Conservation (phyloP, 2,797 vertebrate genomes). For the Pampus argenteus region DNA sequence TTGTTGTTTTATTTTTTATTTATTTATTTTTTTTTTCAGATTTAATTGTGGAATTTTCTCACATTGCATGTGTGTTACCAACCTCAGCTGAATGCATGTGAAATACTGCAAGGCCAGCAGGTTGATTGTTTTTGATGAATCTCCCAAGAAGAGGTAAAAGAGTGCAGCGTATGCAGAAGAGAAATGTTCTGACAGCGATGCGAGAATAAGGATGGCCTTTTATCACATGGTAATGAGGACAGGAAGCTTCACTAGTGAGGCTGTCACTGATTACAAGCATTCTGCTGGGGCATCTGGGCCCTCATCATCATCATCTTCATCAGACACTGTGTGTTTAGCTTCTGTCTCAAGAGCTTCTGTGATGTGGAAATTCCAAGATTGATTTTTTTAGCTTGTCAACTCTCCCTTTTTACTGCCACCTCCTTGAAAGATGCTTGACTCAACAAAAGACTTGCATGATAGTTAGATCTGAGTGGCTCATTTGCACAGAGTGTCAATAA, state of each 20-base stretch:
- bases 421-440: conserved; percentile 62
- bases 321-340: conserved; percentile 35
- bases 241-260: conserved; percentile 24
- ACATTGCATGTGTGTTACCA: background rate
- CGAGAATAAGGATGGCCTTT: conserved; percentile 55
- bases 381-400: conserved; percentile 65
- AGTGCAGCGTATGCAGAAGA: conserved; percentile 34
- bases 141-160: conserved; percentile 12
- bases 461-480: conserved; percentile 47
- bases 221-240: conserved; percentile 26
- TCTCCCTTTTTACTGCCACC: conserved; percentile 47
- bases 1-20: too few species aligned
- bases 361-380: conserved; percentile 70
- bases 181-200: conserved; percentile 11
- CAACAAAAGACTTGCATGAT: conserved; percentile 17
- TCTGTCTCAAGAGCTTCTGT: conserved; percentile 51
- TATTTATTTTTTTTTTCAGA: background rate
- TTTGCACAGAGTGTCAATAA: conserved; percentile 69
- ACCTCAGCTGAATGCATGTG: background rate
- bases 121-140: conserved; percentile 9
- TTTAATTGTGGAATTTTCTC: background rate
- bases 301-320: conserved; percentile 31
- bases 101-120: conserved; percentile 12
- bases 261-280: conserved; percentile 60
- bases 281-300: conserved; percentile 33